These are phyloP conservation scores for Pavo muticus DNA, from an alignment of 2,113 vertebrate genomes.

Conservation along the genomic window DNA sequence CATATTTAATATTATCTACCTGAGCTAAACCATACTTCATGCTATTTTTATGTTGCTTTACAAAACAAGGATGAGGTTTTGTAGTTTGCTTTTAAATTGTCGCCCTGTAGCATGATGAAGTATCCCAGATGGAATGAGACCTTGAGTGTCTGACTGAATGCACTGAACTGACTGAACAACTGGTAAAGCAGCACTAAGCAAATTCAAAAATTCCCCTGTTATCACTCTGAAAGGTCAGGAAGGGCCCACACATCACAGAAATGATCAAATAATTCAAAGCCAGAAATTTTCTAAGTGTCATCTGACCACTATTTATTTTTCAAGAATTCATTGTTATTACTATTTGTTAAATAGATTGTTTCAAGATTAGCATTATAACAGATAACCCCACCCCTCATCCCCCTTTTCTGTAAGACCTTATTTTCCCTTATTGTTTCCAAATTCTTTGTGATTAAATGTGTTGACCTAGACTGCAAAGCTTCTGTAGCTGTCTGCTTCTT, in stretches of 20 bases:
- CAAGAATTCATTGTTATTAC: neutral
- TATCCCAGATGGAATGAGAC: neutral
- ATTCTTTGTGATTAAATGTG: neutral
- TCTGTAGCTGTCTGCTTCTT: neutral
- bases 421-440: neutral
- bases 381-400: fast-evolving
- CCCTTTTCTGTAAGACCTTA: neutral
- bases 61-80: neutral
- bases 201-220: neutral
- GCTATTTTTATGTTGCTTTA: conserved; percentile 6
- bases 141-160: neutral
- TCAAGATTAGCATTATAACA: neutral
- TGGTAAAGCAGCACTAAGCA: neutral
- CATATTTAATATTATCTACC: conserved; percentile 25
- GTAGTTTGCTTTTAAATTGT: conserved; percentile 11
- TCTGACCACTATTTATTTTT: fast-evolving
- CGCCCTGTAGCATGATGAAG: neutral
- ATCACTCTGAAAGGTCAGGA: neutral
- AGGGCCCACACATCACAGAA: neutral
- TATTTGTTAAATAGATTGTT: neutral
- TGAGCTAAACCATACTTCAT: neutral
- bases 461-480: neutral
- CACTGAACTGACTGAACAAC: neutral
- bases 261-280: neutral
- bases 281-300: neutral